Base-by-base conservation (phyloP, 2,888 invertebrate genomes). In the Nycteola revayana region DNA sequence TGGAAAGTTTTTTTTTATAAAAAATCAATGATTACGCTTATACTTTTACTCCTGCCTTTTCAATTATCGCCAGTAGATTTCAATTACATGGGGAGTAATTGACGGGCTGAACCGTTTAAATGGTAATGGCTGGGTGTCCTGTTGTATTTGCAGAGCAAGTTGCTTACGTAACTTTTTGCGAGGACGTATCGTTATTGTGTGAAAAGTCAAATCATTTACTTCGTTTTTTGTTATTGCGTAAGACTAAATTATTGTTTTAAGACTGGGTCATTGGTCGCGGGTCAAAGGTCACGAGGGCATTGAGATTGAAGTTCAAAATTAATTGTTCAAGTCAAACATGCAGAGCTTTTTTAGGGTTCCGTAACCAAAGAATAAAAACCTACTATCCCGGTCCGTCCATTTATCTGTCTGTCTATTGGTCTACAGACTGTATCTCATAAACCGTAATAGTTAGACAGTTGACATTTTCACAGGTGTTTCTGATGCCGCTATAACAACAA, bases 71-170 rank as follows among this genome's bases (percentile, higher is more conserved):
- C 52, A 52, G 57, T 59, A 57, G 55, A 63, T 56, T 64, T 70
- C 74, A 72, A 73, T 71, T 71, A 72, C 57, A 64, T 44, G 62
- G 62, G 56, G 55, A 45, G 48, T 70, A 72, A 72, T 70, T 72
- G 66, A 54, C 50, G 69, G 64, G 53, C 63, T 51, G 42, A 53
- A 57, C 58, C 55, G 60, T 68, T 71, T 68, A 66, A 55, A 53
- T 58, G 51, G 49, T 43, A 55, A 56, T 47, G 47, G 50, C 37
- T 3, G 14, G 14, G 14, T 45, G 25, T 41, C 40, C 49, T 43
- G 54, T 42, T 32, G 42, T 62, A 61, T 66, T 66, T 66, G 55
- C 48, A 42, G 50, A 50, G 14, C 14, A 14, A 14, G 14, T 14
- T 14, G 14, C 5, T 59, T 53, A 45, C 42, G 47, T 34, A 55